phyloP scores from a whole-genome alignment of 2,797 vertebrate species.

The Tapera naevia region DNA sequence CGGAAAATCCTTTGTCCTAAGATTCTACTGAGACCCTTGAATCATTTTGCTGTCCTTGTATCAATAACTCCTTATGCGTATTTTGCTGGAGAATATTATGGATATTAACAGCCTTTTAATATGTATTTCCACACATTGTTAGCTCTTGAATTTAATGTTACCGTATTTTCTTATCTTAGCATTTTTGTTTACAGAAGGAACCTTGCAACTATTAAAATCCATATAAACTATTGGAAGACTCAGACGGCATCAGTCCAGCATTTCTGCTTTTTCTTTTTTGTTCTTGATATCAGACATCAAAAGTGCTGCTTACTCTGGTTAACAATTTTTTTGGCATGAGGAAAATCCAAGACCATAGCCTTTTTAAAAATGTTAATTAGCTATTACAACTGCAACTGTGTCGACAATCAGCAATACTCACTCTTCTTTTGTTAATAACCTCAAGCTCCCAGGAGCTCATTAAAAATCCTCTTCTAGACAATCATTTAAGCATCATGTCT shows the following conservation, averaged over 20 bases:
- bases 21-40: not conserved
- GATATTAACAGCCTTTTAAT: not conserved
- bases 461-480: constrained; percentile 7
- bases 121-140: not conserved
- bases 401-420: not conserved
- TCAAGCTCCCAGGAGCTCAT: not conserved
- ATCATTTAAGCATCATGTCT: not conserved
- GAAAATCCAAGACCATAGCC: not conserved
- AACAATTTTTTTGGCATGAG: constrained; percentile 2
- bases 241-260: not conserved
- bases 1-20: not conserved
- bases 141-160: not conserved
- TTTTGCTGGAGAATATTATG: not conserved
- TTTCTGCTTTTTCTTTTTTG: not conserved
- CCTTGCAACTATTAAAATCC: not conserved
- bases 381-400: not conserved
- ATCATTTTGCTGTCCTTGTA: not conserved
- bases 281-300: not conserved
- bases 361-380: constrained; percentile 12
- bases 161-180: not conserved
- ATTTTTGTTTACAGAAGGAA: not conserved
- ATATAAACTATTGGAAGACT: not conserved
- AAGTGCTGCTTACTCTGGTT: not conserved
- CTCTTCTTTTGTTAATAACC: constrained; percentile 8
- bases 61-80: not conserved